These are phyloP conservation scores for Diadumene lineata DNA, from an alignment of 92 coral and sea anemone species.

Conservation along the genomic window DNA sequence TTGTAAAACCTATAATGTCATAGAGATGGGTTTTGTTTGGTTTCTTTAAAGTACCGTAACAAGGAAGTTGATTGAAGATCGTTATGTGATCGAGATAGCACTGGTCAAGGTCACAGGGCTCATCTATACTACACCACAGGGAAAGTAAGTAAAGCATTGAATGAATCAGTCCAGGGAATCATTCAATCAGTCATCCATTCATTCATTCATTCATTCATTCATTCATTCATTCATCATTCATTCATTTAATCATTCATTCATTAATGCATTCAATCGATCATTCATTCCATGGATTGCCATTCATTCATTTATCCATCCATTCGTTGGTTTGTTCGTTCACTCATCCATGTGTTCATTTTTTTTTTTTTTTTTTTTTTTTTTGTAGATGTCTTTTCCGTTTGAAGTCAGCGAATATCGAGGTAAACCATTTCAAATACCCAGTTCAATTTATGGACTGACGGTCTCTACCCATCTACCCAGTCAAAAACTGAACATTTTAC, in stretches of 20 bases:
- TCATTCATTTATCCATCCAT: not conserved
- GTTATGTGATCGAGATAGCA: conserved; percentile 76
- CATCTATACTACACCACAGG: conserved; percentile 59
- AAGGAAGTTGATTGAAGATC: conserved; percentile 52
- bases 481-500: no score
- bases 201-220: no score
- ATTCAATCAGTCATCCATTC: no score
- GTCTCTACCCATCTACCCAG: no score
- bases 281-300: no score
- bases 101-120: conserved; percentile 67
- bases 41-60: conserved; percentile 39
- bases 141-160: conserved; percentile 78
- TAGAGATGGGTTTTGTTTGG: not conserved
- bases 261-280: no score
- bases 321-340: not conserved
- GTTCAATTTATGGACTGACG: no score
- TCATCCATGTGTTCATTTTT: not conserved
- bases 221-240: no score
- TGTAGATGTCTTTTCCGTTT: conserved; percentile 82
- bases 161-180: no score
- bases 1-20: not conserved
- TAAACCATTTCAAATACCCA: no score
- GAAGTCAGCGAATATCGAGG: conserved; percentile 83
- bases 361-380: not conserved
- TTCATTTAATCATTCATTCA: no score